A percentile compares a stretch with the other conserved stretches of the same genome.
phyloP scores from a whole-genome alignment of 2,113 vertebrate species.

The Macrotus californicus region DNA sequence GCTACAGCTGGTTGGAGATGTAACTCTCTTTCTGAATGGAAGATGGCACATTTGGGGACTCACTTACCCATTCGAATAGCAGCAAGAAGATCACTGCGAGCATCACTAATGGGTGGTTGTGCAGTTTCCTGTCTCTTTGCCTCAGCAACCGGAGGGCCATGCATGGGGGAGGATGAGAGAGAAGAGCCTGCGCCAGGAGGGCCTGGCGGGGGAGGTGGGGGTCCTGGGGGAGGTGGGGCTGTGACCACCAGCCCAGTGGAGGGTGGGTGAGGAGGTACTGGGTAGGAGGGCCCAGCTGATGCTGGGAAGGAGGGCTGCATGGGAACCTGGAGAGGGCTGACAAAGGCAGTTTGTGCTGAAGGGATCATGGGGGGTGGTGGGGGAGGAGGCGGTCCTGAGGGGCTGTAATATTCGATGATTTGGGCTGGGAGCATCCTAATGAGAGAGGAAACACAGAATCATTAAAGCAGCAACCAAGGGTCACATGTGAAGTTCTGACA shows the following conservation, averaged over 20 bases:
- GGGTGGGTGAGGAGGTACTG: constrained; percentile 82
- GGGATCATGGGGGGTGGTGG: constrained; percentile 92
- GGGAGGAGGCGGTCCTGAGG: constrained; percentile 87
- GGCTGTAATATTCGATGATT: constrained; percentile 91
- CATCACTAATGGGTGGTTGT: constrained; percentile 83
- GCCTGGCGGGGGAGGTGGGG: constrained; percentile 89
- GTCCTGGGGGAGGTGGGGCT: constrained; percentile 89
- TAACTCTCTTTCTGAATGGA: not conserved
- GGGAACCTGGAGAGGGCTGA: constrained; percentile 89
- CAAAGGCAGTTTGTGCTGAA: constrained; percentile 94
- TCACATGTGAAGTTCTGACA: not conserved
- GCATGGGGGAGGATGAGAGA: constrained; percentile 86
- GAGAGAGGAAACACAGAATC: constrained; percentile 40
- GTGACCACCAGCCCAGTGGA: constrained; percentile 80
- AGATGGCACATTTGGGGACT: rapidly evolving
- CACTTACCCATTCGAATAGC: constrained; percentile 97
- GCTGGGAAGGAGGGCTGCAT: constrained; percentile 79
- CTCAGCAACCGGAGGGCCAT: constrained; percentile 74
- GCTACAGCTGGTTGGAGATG: not conserved
- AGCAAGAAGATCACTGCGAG: constrained; percentile 95
- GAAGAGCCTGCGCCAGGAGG: constrained; percentile 82
- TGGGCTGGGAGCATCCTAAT: constrained; percentile 84
- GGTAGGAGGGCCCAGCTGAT: constrained; percentile 75
- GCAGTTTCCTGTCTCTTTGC: constrained; percentile 74
- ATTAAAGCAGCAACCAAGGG: not conserved